Evolutionary conservation across 2,797 vertebrate species (phyloP).

Genomic region (Sebastes taczanowskii): DNA sequence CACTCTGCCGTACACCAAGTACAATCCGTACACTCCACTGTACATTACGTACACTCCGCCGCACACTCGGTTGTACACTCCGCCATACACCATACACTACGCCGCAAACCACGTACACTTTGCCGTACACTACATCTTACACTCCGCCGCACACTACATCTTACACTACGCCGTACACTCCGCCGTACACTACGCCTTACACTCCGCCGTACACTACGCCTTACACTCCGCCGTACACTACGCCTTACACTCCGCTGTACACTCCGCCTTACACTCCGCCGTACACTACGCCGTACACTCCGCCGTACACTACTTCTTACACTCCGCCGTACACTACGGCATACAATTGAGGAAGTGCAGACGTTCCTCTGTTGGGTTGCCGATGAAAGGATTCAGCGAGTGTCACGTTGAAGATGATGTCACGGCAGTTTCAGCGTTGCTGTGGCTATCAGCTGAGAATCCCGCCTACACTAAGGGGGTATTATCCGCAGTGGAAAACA

Average conservation of each 20-base stretch:
- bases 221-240: background rate
- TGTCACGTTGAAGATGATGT: background rate
- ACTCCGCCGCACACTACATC: background rate
- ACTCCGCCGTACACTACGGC: background rate
- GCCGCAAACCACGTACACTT: too few relatives aligned
- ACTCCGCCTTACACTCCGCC: fast-evolving
- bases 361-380: background rate
- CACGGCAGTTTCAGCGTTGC: too few relatives aligned
- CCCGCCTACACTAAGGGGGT: background rate
- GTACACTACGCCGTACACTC: too few relatives aligned
- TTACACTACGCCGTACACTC: background rate
- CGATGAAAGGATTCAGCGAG: background rate
- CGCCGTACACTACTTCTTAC: fast-evolving
- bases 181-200: background rate
- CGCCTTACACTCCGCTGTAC: fast-evolving
- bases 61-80: too few relatives aligned
- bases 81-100: too few relatives aligned
- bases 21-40: too few relatives aligned
- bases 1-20: too few relatives aligned
- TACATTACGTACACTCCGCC: too few relatives aligned
- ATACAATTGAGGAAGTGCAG: background rate
- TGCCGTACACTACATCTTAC: background rate
- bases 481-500: background rate
- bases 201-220: too few relatives aligned
- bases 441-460: background rate